Base-by-base conservation (phyloP, 2,113 vertebrate species). In the Xiphophorus maculatus region DNA sequence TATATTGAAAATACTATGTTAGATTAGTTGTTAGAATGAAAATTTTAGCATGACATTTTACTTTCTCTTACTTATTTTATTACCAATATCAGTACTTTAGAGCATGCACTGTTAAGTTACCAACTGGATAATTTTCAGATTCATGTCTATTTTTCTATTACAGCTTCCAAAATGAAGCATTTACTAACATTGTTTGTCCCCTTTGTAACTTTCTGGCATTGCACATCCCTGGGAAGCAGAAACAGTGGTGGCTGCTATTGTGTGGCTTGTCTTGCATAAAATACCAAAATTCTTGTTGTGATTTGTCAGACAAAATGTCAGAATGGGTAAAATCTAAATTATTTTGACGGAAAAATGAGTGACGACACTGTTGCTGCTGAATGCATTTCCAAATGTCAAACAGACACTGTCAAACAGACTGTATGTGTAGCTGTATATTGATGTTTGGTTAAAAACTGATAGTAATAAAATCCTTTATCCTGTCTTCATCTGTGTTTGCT, bases 111-210 rank as follows among this genome's bases (percentile, higher is more conserved):
- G 73, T 80, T 88, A 66, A 76, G 80, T 87, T 91, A 82, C 71
- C 75, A 78, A 66, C 71, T 66, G 77, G 68, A 74, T 83, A 70
- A 69, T 74, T 74, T 84, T 82, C 85, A 91, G 83, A 94, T 87
- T 90, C 74, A 90, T 88, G 89, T 92, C 89, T 93, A 94, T 93
- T 92, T 94, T 93, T 93, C 80, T 92, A 91, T 91, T 80, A 80
- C 88, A 92, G 69, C 73, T 83, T 91, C 83, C 64, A 80, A 71
- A 84, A 81, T 64, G 66, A 84, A 84, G 66, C 66, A 32, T 85
- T 88, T 80, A 83, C 85, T 88, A 87, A 79, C 67, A 69, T 42
- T 63, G 61, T 82, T 65, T 4, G 74, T 71, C 73, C 80, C 67
- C 66, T 13, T 63, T 74, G 73, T 76, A 32, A 54, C 37, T 44